Evolutionary conservation across 2,113 vertebrate species (phyloP), one percentile per base, ranked within the genome.

Genomic region (Labeo catla): DNA sequence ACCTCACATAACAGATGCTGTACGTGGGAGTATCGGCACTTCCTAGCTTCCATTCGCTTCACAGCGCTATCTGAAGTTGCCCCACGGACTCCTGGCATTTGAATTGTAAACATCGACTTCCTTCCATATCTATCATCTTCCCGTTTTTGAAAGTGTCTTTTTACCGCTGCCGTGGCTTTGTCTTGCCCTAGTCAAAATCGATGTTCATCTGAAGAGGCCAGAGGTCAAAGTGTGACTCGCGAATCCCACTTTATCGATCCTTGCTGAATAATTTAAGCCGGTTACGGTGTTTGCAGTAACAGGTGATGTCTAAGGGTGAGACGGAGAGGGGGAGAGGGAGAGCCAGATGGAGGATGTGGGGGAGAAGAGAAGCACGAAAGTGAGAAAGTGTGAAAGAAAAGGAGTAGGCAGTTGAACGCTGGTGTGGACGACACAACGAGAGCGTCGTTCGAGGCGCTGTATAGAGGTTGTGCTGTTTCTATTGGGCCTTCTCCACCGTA

Each of bases 221-320:
- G 88, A 85, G 91, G 92, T 92, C 91, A 90, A 83, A 90, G 85
- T 90, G 91, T 86, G 91, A 83, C 86, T 88, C 86, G 88, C 91
- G 87, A 90, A 88, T 89, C 88, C 88, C 83, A 84, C 88, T 39
- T 66, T 83, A 94, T 94, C 87, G 93, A 94, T 94, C 88, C 45
- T 81, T 74, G 85, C 52, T 91, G 88, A 86, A 90, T 91, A 81
- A 92, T 93, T 93, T 92, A 92, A 92, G 89, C 89, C 78, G 84
- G 87, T 77, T 89, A 87, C 91, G 91, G 87, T 89, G 89, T 92
- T 90, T 91, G 94, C 87, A 85, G 90, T 94, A 92, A 45, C 70
- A 59, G 68, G 68, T 88, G 81, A 80, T 83, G 88, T 88, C 81
- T 85, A 57, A 21, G 73, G 16, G 54, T 47, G 23, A 52, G 45